Percentiles rank a stretch among this genome's conserved stretches.
These are phyloP conservation scores for Apomyelois bistriatella DNA, from an alignment of 2,888 invertebrate genomes.

Conservation along the genomic window DNA sequence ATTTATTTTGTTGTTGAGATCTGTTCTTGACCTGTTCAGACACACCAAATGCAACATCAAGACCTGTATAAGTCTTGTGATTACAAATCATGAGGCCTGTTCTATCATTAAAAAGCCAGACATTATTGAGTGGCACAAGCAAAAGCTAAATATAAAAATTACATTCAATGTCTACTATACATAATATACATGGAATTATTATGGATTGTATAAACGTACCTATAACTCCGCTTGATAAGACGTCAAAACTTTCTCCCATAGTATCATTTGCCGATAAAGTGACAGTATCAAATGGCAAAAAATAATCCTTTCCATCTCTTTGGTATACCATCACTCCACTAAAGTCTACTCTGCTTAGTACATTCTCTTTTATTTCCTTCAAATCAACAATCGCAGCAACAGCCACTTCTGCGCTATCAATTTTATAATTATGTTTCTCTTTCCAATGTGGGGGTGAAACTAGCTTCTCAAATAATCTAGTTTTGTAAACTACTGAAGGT, in stretches of 20 bases:
- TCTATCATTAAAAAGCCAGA: no score
- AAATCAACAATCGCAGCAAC: slow-evolving; percentile 42
- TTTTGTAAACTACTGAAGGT: slow-evolving; percentile 44
- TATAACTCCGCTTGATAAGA: slow-evolving; percentile 28
- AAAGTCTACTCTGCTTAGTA: slow-evolving; percentile 43
- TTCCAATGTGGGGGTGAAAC: slow-evolving; percentile 43
- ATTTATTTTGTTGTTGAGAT: no score
- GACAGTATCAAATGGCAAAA: slow-evolving; percentile 51
- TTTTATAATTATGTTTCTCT: slow-evolving; percentile 28
- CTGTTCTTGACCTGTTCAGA: no score
- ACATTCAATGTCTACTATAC: no score
- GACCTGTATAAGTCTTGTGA: no score
- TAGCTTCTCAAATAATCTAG: slow-evolving; percentile 46
- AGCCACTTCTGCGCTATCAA: slow-evolving; percentile 31
- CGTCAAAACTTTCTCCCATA: slow-evolving; percentile 52
- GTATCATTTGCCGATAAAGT: slow-evolving; percentile 41
- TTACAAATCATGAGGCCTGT: no score
- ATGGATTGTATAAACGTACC: neutral
- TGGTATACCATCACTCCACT: slow-evolving; percentile 46
- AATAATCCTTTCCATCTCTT: slow-evolving; percentile 31
- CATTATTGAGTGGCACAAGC: no score
- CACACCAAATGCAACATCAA: no score
- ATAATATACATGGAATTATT: no score
- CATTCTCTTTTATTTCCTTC: slow-evolving; percentile 42
- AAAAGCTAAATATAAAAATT: no score